Percentiles rank a stretch among this genome's conserved stretches.
Conservation (phyloP, 2,888 invertebrate genomes). For the Amphipyra tragopoginis region DNA sequence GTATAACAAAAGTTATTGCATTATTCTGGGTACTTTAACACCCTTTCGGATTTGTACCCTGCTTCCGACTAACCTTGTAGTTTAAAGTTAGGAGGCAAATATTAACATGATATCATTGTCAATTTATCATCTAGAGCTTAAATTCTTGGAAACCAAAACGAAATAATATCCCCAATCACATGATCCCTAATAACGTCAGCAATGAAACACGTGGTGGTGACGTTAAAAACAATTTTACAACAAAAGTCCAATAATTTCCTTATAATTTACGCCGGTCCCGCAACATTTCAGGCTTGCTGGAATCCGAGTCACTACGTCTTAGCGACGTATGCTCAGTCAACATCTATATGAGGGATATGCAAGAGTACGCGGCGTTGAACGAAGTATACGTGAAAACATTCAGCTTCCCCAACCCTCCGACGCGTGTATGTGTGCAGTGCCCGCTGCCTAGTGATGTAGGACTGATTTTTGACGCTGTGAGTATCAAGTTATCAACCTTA, state of each 20-base stretch:
- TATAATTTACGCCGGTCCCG: conserved; percentile 32
- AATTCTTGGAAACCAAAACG: too few relatives aligned
- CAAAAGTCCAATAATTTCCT: not conserved
- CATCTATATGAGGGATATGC: conserved; percentile 95
- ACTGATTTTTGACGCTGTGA: conserved; percentile 93
- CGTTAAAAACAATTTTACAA: not conserved
- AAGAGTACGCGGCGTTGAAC: conserved; percentile 94
- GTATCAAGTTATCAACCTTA: conserved; percentile 56
- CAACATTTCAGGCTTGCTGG: conserved; percentile 85
- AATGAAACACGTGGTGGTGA: too few relatives aligned
- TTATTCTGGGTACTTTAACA: too few relatives aligned
- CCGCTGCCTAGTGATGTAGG: conserved; percentile 93
- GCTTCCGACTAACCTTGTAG: too few relatives aligned
- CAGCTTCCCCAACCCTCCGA: conserved; percentile 94
- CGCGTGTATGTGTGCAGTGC: conserved; percentile 95
- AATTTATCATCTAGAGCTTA: too few relatives aligned
- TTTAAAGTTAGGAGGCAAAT: too few relatives aligned
- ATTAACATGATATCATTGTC: too few relatives aligned
- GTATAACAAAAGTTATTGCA: too few relatives aligned
- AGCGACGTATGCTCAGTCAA: conserved; percentile 94
- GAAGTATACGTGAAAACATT: conserved; percentile 93
- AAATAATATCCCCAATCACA: too few relatives aligned
- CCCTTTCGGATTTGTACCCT: too few relatives aligned
- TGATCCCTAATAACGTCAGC: too few relatives aligned
- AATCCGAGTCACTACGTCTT: conserved; percentile 86